Evolutionary conservation across 2,888 invertebrate genomes (phyloP).

Genomic region (Xestobium rufovillosum): DNA sequence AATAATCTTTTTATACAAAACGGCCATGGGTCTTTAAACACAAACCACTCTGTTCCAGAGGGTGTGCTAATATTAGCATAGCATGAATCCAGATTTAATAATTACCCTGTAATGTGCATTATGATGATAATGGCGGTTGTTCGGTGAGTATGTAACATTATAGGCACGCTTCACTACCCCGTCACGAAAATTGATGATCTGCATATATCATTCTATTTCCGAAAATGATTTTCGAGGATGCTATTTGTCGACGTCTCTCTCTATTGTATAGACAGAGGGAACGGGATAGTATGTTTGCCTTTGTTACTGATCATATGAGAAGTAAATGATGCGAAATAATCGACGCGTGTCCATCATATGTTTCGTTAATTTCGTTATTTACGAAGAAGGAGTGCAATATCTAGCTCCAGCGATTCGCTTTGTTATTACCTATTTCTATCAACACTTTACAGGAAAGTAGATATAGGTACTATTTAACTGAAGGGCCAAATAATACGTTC

Average conservation of each 20-base stretch:
- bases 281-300: too few species aligned
- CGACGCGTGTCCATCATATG: slow-evolving; percentile 30
- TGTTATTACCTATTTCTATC: too few species aligned
- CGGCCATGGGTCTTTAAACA: neutral
- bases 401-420: too few species aligned
- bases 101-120: slow-evolving; percentile 40
- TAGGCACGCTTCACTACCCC: slow-evolving; percentile 23
- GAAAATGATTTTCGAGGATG: slow-evolving; percentile 19
- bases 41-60: slow-evolving; percentile 1
- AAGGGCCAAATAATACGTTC: too few species aligned
- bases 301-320: too few species aligned
- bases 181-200: slow-evolving; percentile 27
- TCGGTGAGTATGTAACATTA: slow-evolving; percentile 20
- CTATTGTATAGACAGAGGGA: too few species aligned
- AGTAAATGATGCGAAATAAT: slow-evolving; percentile 31
- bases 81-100: slow-evolving; percentile 37
- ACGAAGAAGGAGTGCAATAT: too few species aligned
- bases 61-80: slow-evolving; percentile 29
- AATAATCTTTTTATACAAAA: slow-evolving; percentile 1
- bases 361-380: slow-evolving; percentile 30
- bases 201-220: slow-evolving; percentile 22
- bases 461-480: too few species aligned
- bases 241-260: too few species aligned
- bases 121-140: slow-evolving; percentile 35
- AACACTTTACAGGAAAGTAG: too few species aligned